Conservation (phyloP, 2,113 vertebrate species). For the Mus musculus region DNA sequence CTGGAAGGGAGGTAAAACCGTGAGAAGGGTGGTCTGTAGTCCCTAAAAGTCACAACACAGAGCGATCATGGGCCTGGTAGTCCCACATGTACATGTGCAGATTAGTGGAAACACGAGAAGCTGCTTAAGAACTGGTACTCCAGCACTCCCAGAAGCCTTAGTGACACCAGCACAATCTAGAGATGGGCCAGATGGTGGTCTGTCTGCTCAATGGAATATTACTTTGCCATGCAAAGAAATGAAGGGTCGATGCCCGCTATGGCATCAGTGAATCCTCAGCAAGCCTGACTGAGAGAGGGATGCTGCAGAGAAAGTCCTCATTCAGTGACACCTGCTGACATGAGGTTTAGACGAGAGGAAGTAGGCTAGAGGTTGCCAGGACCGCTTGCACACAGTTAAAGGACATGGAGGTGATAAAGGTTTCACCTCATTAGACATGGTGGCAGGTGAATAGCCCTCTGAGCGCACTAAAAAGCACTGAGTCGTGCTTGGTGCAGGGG, state of each 20-base stretch:
- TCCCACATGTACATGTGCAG: not conserved
- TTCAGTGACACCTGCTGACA: too few species aligned
- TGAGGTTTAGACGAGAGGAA: not conserved
- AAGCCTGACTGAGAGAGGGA: not conserved
- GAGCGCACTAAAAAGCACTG: not conserved
- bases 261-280: not conserved
- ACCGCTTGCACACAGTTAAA: not conserved
- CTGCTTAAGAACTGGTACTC: accelerated
- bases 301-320: not conserved
- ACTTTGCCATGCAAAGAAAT: not conserved
- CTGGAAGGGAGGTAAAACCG: too few species aligned
- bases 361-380: not conserved
- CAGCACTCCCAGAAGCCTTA: not conserved
- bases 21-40: not conserved
- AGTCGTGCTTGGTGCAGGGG: not conserved
- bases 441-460: not conserved
- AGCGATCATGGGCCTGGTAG: not conserved
- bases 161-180: too few species aligned
- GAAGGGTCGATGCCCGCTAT: not conserved
- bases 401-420: not conserved
- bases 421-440: not conserved
- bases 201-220: not conserved
- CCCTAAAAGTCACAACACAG: not conserved
- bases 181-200: not conserved
- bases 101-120: not conserved